Base-by-base conservation (phyloP, 2,888 invertebrate genomes). In the Drosophila atroscutellata region DNA sequence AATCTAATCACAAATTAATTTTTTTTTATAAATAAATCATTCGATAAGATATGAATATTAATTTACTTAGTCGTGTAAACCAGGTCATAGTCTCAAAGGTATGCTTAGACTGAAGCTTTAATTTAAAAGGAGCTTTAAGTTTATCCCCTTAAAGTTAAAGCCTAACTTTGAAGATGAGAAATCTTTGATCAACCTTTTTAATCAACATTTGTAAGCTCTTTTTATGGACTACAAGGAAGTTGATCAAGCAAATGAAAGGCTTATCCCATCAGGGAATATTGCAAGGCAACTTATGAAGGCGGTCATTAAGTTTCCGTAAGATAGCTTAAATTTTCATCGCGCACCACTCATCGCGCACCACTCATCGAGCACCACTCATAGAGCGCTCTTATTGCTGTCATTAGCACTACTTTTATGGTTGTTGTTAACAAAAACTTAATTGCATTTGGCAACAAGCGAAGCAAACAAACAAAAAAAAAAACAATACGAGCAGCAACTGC, bases 351-450 rank as follows among this genome's bases (percentile, higher is more conserved):
- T 64, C 45, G 24, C 9, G 26, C 26, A 26, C 26, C 26, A 26
- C 24, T 36, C 30, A 37, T 64, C 45, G 24, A 9, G 26, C 26
- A 26, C 26, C 26, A 26, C 24, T 36, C 30, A 37, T 54, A 30
- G 20, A 15, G 9, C 15, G 9, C 1, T 11, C 15, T 13, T 0
- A 24, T 15, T 4, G 26, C 13, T 1, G 13, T 0, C 0, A 18
- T 15, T 7, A 13, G 7, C 8, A 39, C 18, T 51, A 24, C 18
- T 24, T 61, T 61, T 51, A 28, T 39, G 7, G 32, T 13, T 42
- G 32, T 50, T 51, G 13, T 20, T 13, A 61, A 4, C 15, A 45
- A 34, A 61, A 64, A 39, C 30, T 45, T 52, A 65, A 65, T 64
- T 64, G 54, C 64, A 39, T 67, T 39, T 28, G 37, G 47, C 45